phyloP scores from a whole-genome alignment of 2,888 invertebrate genomes.

The Heliconius erato region DNA sequence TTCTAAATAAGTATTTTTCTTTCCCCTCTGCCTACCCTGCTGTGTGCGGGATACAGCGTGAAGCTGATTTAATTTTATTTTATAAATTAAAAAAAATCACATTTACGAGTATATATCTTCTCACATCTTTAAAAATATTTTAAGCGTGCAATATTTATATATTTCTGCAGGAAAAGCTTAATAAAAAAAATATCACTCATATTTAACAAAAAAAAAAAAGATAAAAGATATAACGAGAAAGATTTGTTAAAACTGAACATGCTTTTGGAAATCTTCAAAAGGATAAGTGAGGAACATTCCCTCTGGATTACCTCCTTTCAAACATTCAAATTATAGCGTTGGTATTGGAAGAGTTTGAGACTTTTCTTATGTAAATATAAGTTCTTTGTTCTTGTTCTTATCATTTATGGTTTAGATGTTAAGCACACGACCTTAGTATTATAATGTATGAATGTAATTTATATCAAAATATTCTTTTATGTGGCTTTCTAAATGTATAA shows the following conservation, averaged over 20 bases:
- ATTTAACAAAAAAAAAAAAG: background rate
- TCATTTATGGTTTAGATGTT: conserved; percentile 21
- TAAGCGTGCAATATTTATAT: too few species aligned
- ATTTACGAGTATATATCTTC: too few species aligned
- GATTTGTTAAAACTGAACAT: conserved; percentile 10
- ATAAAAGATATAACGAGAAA: background rate
- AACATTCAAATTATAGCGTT: conserved; percentile 39
- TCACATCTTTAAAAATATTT: too few species aligned
- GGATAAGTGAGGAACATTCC: conserved; percentile 36
- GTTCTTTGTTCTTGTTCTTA: conserved; percentile 29
- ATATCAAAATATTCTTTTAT: background rate
- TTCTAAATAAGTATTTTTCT: too few species aligned
- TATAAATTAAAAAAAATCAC: too few species aligned
- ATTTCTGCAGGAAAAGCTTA: too few species aligned
- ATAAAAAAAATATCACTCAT: background rate
- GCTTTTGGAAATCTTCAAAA: conserved; percentile 5
- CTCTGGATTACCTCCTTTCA: conserved; percentile 36
- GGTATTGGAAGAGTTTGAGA: conserved; percentile 40
- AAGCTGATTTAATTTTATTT: too few species aligned
- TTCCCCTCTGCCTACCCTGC: too few species aligned
- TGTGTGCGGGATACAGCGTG: too few species aligned
- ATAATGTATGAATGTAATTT: conserved; percentile 15
- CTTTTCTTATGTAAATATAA: conserved; percentile 24
- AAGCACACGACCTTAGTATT: background rate
- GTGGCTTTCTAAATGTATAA: too few species aligned